Evolutionary conservation across 2,888 invertebrate species (phyloP), one percentile per base, ranked within the genome.

Genomic region (Trachelus stipa): DNA sequence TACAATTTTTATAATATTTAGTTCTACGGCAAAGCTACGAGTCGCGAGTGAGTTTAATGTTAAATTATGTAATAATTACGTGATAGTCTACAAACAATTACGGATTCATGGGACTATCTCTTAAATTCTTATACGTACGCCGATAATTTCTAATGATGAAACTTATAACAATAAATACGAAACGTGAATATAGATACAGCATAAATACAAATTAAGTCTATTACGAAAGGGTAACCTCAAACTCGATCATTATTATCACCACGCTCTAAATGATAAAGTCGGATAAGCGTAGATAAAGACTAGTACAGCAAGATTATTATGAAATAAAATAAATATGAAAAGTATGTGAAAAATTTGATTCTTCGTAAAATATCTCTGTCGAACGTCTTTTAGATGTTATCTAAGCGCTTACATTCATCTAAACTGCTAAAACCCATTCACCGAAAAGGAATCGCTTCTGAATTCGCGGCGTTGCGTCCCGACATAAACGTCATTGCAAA

Each of bases 401-500:
- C 23, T 23, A 23, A 9, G 23, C 23, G 23, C 23, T 23, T 6
- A 56, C 0, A 15, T 9, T 56, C 40, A 2, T 56, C 23, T 56
- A 56, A 56, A 56, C 40, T 56, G 9, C 40, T 9, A 56, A 56
- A 56, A 2, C 23, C 40, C 40, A 56, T 56, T 56, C 40, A 23
- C 1, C 40, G 23, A 23, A 56, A 56, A 56, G 40, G 40, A 56
- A 56, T 56, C 40, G 23, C 71, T 34, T 34, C 30, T 71, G 71
- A 34, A 34, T 31, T 31, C 31, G 15, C 71, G 71, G 71, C 11
- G 15, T 34, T 30, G 35, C 34, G 74, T 35, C 35, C 74, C 74
- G 73, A 79, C 76, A 74, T 77, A 73, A 78, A 79, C 79, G 77
- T 75, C 79, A 76, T 76, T 80, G 84, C 81, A 81, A 87, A 87